A percentile compares a stretch with the other conserved stretches of the same genome.
Conservation (phyloP, 2,888 invertebrate genomes). For the Terebella lapidaria region DNA sequence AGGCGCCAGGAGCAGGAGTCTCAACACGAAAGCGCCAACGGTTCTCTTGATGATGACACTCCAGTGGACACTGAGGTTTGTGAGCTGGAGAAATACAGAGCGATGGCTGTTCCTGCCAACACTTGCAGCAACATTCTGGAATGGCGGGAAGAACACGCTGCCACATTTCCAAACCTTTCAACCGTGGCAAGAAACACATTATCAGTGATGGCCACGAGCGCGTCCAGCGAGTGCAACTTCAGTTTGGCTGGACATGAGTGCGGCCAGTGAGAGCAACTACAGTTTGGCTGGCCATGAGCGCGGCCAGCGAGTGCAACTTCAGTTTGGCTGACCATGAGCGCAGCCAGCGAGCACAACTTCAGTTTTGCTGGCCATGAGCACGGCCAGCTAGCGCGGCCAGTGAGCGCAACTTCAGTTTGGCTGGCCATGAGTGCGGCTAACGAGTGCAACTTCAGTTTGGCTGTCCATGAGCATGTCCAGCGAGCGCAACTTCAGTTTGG, state of each 20-base stretch:
- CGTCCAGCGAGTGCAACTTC: no score
- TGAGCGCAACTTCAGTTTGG: no score
- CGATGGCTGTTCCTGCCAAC: neutral
- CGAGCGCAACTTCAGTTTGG: no score
- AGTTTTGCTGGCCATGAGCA: no score
- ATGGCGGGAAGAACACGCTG: neutral
- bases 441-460: no score
- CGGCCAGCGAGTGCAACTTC: conserved; percentile 3
- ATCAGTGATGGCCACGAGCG: neutral
- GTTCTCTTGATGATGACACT: neutral
- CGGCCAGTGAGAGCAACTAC: no score
- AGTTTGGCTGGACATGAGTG: no score
- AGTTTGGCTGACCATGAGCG: no score
- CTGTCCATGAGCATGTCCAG: no score
- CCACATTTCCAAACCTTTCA: neutral
- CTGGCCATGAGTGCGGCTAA: no score
- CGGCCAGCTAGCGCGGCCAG: no score
- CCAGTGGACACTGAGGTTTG: neutral
- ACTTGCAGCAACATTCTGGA: neutral
- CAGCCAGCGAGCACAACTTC: conserved; percentile 3
- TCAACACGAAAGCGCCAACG: neutral
- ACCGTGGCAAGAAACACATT: neutral
- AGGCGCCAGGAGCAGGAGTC: neutral
- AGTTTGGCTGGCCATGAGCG: no score
- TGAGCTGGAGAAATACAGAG: neutral